Evolutionary conservation across 2,888 invertebrate species (phyloP).

Genomic region (Pachymerium ferrugineum): DNA sequence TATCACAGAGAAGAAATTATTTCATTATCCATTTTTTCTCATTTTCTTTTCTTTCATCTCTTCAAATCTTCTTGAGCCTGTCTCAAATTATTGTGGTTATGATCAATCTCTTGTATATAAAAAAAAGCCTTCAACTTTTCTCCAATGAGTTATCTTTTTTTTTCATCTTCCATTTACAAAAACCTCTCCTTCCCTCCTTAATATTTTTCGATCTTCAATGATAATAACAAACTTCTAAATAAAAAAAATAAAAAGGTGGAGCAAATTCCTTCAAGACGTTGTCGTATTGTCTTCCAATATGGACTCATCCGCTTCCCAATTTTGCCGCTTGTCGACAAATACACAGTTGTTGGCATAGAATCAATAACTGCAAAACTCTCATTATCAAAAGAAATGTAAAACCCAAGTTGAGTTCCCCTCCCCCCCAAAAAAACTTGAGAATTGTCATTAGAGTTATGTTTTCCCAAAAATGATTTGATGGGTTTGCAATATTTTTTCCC

Average conservation of each 20-base stretch:
- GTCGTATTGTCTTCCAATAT: neutral
- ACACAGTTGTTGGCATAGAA: neutral
- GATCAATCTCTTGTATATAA: neutral
- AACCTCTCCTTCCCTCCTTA: too few species aligned
- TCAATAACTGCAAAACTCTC: neutral
- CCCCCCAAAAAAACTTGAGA: neutral
- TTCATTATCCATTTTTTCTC: neutral
- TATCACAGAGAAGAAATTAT: neutral
- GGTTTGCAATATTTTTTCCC: too few species aligned
- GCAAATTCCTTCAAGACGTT: neutral
- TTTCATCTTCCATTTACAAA: too few species aligned
- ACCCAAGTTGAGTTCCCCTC: neutral
- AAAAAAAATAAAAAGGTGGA: too few species aligned
- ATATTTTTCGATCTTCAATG: neutral
- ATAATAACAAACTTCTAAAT: neutral
- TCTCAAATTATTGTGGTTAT: neutral
- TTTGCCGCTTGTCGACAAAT: neutral
- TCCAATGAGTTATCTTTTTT: neutral
- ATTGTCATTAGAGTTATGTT: neutral
- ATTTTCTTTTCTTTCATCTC: neutral
- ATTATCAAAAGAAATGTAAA: neutral
- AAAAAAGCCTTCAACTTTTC: neutral
- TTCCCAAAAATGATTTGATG: too few species aligned
- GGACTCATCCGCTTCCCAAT: neutral
- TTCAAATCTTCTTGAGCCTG: neutral